Evolutionary conservation across 2,797 vertebrate species (phyloP).

Genomic region (Hemibagrus guttatus): DNA sequence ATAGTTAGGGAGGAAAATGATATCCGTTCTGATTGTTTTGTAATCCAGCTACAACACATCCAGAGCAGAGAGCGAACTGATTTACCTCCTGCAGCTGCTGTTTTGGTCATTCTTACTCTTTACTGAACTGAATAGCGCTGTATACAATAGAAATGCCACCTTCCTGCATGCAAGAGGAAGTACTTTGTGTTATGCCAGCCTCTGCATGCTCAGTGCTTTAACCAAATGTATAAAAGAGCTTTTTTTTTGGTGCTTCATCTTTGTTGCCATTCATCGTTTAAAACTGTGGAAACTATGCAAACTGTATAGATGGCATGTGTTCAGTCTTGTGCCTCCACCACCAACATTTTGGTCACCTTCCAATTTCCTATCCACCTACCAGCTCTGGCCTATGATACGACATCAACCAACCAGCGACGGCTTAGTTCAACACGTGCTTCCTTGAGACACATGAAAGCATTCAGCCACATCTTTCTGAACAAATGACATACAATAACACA

Average conservation of each 20-base stretch:
- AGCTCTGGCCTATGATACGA: not conserved
- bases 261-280: not conserved
- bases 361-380: not conserved
- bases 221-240: not conserved
- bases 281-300: not conserved
- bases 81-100: not conserved
- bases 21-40: not conserved
- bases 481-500: not conserved
- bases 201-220: not conserved
- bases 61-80: not conserved
- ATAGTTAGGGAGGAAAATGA: not conserved
- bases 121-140: not conserved
- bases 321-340: not conserved
- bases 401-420: not conserved
- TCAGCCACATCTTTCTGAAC: not conserved
- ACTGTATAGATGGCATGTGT: not conserved
- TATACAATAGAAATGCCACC: not conserved
- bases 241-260: not conserved
- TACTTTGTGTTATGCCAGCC: not conserved
- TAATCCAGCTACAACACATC: not conserved
- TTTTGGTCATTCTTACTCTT: not conserved
- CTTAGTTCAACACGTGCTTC: not conserved
- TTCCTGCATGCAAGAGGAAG: not conserved
- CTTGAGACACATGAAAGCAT: not conserved
- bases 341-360: not conserved